These are phyloP conservation scores for Antrozous pallidus DNA, from an alignment of 2,797 vertebrate genomes.

Conservation along the genomic window DNA sequence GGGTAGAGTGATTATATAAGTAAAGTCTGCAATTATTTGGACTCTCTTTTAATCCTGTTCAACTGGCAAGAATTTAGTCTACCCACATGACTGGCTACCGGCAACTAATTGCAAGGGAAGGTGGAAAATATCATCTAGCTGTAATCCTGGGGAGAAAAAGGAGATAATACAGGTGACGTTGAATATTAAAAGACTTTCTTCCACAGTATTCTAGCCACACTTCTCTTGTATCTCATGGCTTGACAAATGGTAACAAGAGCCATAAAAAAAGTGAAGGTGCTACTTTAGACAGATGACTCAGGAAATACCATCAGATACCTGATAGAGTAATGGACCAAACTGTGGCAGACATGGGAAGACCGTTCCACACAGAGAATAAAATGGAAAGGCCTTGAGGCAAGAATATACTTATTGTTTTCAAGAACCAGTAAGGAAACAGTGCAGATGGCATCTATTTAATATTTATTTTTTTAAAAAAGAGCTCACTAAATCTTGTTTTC, in stretches of 20 bases:
- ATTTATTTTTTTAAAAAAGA: background rate
- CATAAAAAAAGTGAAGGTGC: background rate
- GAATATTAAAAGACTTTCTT: background rate
- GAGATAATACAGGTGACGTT: background rate
- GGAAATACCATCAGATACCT: background rate
- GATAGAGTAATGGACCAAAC: background rate
- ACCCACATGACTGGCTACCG: background rate
- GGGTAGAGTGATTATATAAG: background rate
- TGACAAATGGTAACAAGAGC: background rate
- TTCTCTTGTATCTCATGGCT: background rate
- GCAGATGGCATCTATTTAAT: background rate
- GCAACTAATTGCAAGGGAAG: background rate
- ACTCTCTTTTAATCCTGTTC: background rate
- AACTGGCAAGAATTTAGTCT: background rate
- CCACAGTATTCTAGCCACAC: background rate
- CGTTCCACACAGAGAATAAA: background rate
- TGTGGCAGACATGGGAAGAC: background rate
- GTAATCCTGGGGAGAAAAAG: background rate
- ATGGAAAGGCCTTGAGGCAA: background rate
- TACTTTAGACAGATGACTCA: background rate
- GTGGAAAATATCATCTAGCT: background rate
- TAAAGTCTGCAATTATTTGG: background rate
- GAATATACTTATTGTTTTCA: background rate
- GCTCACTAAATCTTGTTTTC: background rate
- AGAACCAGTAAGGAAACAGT: background rate